Evolutionary conservation across 2,113 vertebrate species (phyloP).

Genomic region (Leptodactylus fuscus): DNA sequence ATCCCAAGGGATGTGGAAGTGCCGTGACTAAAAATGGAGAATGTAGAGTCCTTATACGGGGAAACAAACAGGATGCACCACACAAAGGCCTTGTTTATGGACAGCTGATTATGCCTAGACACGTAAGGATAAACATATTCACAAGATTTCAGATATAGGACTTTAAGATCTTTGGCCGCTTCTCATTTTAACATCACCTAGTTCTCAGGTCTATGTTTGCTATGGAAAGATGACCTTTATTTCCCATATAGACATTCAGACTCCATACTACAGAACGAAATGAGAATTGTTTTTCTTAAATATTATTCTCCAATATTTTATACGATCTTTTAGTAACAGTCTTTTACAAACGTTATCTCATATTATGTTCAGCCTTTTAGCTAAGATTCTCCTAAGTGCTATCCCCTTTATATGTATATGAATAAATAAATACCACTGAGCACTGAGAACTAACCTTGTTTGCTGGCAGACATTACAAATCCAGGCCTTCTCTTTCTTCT

Average conservation of each 20-base stretch:
- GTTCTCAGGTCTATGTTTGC: neutral
- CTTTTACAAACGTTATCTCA: neutral
- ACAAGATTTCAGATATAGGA: neutral
- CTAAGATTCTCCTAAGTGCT: neutral
- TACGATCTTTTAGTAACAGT: neutral
- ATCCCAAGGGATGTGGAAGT: slow-evolving; percentile 22
- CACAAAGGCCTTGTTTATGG: neutral
- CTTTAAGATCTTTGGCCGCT: neutral
- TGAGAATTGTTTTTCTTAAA: neutral
- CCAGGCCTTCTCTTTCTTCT: slow-evolving; percentile 88
- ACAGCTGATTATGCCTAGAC: neutral
- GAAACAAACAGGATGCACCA: neutral
- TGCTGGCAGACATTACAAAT: slow-evolving; percentile 92
- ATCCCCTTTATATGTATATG: neutral
- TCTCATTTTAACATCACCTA: neutral
- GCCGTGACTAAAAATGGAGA: neutral
- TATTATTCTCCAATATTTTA: neutral
- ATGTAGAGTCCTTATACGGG: neutral
- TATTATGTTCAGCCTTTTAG: neutral
- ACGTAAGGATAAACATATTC: neutral
- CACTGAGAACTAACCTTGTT: slow-evolving; percentile 84
- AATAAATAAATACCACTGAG: too few relatives aligned
- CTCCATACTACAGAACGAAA: neutral
- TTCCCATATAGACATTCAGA: neutral
- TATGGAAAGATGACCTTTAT: neutral